phyloP scores from a whole-genome alignment of 1,140 invertebrate genomes.

The Chionoecetes opilio region DNA sequence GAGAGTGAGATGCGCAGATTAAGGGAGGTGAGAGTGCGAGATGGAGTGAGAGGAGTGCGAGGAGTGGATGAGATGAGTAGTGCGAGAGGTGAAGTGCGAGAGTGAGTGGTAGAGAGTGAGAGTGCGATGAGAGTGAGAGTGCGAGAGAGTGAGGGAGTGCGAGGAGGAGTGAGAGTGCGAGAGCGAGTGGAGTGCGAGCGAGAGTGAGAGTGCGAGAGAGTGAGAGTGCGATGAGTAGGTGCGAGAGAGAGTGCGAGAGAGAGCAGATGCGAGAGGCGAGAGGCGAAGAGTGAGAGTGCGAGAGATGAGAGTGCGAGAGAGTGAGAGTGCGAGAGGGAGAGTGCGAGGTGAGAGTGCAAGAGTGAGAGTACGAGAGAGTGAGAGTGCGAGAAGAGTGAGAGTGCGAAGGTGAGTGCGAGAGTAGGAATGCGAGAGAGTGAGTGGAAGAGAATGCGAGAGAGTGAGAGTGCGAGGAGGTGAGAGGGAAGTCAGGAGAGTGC shows the following conservation, averaged over 20 bases:
- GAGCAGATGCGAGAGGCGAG: not conserved
- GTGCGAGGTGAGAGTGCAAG: too few relatives aligned
- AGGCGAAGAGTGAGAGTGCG: too few relatives aligned
- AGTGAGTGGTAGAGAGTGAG: not conserved
- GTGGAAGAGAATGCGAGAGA: not conserved
- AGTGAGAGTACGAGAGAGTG: too few relatives aligned
- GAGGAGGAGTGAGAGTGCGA: too few relatives aligned
- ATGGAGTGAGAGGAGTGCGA: not conserved
- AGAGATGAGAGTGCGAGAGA: not conserved
- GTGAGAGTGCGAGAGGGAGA: too few relatives aligned
- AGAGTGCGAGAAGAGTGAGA: too few relatives aligned
- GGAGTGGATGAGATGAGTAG: not conserved
- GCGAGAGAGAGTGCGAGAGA: not conserved
- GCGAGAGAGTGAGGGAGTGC: not conserved
- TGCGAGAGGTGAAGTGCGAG: not conserved
- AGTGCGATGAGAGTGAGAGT: not conserved
- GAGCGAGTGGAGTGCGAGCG: not conserved
- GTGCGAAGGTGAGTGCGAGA: not conserved
- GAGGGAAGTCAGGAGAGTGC: not conserved
- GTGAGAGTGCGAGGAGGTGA: too few relatives aligned
- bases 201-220: not conserved
- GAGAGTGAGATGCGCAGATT: too few relatives aligned
- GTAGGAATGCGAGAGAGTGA: not conserved
- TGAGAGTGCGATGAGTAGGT: not conserved
- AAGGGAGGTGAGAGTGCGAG: too few relatives aligned